Conservation (phyloP, 2,113 vertebrate species). For the Myrmecobius fasciatus region DNA sequence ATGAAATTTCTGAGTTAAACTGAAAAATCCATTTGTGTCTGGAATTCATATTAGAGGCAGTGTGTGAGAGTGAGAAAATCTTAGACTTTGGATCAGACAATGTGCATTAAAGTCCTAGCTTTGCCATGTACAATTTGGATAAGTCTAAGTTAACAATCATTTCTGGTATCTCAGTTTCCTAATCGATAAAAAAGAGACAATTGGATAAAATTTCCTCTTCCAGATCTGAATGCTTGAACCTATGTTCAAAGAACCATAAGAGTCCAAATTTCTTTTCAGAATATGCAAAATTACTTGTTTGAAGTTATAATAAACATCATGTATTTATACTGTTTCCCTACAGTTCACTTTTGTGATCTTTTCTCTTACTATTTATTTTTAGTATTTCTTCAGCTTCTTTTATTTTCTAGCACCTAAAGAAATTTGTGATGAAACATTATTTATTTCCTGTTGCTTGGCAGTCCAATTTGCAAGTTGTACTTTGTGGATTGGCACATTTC, state of each 20-base stretch:
- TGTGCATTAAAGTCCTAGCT: not conserved
- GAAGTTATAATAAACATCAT: conserved; percentile 33
- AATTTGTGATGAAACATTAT: conserved; percentile 64
- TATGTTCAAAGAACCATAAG: not conserved
- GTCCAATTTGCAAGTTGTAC: conserved; percentile 69
- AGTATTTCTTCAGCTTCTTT: not conserved
- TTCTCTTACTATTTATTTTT: conserved; percentile 71
- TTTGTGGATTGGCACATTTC: conserved; percentile 64
- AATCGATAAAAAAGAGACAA: not conserved
- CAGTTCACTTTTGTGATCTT: conserved; percentile 20
- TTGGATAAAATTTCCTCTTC: not conserved
- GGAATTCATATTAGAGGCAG: not conserved
- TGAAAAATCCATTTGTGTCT: not conserved
- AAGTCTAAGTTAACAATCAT: not conserved
- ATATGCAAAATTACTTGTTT: conserved; percentile 34
- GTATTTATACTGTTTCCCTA: not conserved
- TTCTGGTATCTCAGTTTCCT: not conserved
- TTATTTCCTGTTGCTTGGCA: conserved; percentile 70
- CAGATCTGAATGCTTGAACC: not conserved
- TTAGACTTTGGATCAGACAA: not conserved
- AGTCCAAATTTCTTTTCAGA: not conserved
- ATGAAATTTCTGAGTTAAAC: not conserved
- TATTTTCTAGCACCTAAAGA: conserved; percentile 8
- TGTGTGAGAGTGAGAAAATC: not conserved
- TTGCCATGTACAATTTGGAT: not conserved